Evolutionary conservation across 92 coral and sea anemone species (phyloP), one percentile per base, ranked within the genome.

Genomic region (Parazoanthus atlanticus): DNA sequence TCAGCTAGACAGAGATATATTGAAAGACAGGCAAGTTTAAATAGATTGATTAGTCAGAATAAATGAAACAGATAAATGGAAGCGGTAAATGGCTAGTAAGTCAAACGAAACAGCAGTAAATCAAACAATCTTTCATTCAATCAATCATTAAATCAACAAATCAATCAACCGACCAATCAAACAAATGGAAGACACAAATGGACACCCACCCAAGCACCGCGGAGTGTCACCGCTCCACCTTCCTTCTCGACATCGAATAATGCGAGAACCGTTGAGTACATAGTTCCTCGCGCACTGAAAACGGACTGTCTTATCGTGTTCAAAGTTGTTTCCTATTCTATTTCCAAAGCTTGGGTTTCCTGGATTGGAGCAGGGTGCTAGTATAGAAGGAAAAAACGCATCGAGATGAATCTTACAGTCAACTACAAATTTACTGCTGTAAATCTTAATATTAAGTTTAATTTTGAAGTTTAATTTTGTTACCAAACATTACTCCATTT

Each of bases 291-390:
- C 84, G 34, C 84, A 79, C 61, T 52, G 84, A 34, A 79, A 79
- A 34, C 84, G 3, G 40, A 79, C 43, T 47, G 21, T 31, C 43
- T 25, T 32, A 28, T 34, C 70, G 47, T 79, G 84, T 29, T 79
- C 66, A 30, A 79, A 79, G 40, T 49, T 54, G 23, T 79, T 30
- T 54, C 84, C 84, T 26, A 52, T 52, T 54, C 70, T 79, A 31
- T 8, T 54, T 54, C 84, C 84, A 79, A 79, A 79, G 69, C 84
- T 79, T 6, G 84, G 84, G 23, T 54, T 79, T 52, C 84, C 84
- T 13, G 84, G 84, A 33, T 49, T 79, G 34, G 70, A 19, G 17
- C 84, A 79, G 10, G 84, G 84, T 15, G 69, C 84, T 79, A 5
- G 36, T 43, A 16, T 74, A 23, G 29, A 49, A 49, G 17, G 17